Evolutionary conservation across 2,888 invertebrate genomes (phyloP).

Genomic region (Sceliomorpha sp.): DNA sequence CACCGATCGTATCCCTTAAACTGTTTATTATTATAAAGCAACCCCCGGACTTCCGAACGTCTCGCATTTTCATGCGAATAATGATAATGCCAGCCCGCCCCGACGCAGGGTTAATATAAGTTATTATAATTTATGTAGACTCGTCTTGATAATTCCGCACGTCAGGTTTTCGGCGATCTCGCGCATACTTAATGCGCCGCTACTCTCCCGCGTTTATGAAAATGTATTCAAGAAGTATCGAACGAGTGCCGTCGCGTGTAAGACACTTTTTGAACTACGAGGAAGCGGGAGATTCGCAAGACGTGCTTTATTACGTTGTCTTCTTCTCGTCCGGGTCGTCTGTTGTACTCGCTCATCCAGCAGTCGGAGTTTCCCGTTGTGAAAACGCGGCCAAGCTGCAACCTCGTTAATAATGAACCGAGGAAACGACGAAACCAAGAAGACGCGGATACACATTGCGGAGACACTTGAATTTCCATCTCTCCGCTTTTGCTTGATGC

Average conservation of each 20-base stretch:
- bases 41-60: too few relatives aligned
- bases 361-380: slow-evolving; percentile 22
- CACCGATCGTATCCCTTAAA: too few relatives aligned
- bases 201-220: slow-evolving; percentile 16
- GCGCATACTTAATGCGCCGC: slow-evolving; percentile 17
- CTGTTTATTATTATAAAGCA: too few relatives aligned
- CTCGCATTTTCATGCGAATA: too few relatives aligned
- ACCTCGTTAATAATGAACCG: slow-evolving; percentile 44
- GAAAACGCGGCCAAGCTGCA: slow-evolving; percentile 22
- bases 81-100: too few relatives aligned
- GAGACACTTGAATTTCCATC: slow-evolving; percentile 59
- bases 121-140: slow-evolving; percentile 28
- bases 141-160: slow-evolving; percentile 14
- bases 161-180: slow-evolving; percentile 7
- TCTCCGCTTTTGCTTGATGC: slow-evolving; percentile 45
- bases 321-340: slow-evolving; percentile 16
- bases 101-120: too few relatives aligned
- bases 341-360: slow-evolving; percentile 6
- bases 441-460: slow-evolving; percentile 30
- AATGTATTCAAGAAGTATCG: slow-evolving; percentile 26
- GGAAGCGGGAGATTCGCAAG: slow-evolving; percentile 1
- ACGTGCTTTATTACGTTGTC: slow-evolving; percentile 17
- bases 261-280: slow-evolving; percentile 10
- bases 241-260: slow-evolving; percentile 16
- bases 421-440: slow-evolving; percentile 37